Percentiles rank a stretch among this genome's conserved stretches.
These are phyloP conservation scores for Trileptium ribeirensis DNA, from an alignment of 2,888 invertebrate genomes.

Conservation along the genomic window DNA sequence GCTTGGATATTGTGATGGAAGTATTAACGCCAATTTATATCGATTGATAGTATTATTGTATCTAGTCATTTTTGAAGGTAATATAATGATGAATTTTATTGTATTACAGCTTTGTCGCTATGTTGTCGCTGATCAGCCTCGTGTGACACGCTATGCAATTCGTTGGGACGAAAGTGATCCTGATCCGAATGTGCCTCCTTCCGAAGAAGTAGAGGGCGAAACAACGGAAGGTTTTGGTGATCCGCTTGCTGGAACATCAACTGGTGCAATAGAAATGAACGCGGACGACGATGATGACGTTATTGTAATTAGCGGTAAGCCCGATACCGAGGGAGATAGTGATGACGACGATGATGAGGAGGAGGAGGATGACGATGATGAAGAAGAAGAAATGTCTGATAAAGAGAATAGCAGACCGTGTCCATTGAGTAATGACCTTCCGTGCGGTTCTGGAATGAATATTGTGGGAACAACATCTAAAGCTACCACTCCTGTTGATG, in stretches of 20 bases:
- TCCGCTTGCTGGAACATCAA: too few species aligned
- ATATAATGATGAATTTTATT: too few species aligned
- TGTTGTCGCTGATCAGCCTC: conserved; percentile 51
- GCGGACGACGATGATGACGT: background rate
- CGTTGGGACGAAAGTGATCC: conserved; percentile 54
- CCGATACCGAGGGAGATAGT: background rate
- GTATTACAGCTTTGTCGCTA: conserved; percentile 34
- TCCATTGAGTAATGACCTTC: too few species aligned
- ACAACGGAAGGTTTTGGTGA: background rate
- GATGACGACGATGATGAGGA: background rate
- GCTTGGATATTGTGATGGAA: too few species aligned
- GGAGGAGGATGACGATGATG: background rate
- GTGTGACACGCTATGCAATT: conserved; percentile 56
- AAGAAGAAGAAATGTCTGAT: background rate
- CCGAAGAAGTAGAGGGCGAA: background rate
- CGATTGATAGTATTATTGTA: too few species aligned
- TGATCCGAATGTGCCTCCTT: conserved; percentile 13
- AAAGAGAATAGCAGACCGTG: background rate
- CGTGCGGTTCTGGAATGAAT: too few species aligned
- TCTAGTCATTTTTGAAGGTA: too few species aligned
- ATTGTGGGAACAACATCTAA: too few species aligned
- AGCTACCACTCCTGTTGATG: too few species aligned
- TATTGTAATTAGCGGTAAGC: too few species aligned
- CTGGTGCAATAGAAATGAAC: too few species aligned
- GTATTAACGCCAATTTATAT: too few species aligned